Conservation (phyloP, 2,113 vertebrate species). For the Rallus limicola region DNA sequence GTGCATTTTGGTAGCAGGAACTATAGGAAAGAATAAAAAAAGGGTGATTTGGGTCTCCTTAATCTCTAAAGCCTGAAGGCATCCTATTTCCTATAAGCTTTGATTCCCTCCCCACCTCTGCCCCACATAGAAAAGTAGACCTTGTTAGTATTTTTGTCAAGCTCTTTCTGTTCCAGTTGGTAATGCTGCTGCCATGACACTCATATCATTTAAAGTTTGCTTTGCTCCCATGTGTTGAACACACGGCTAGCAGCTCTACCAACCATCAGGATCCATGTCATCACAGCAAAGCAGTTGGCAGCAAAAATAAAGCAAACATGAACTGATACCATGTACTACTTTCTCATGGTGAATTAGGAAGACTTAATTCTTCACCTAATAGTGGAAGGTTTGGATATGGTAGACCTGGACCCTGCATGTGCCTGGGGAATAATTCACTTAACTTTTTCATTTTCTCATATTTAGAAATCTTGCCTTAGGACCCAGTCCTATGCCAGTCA, state of each 20-base stretch:
- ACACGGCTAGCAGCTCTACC: constrained; percentile 12
- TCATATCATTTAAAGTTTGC: background rate
- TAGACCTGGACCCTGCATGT: background rate
- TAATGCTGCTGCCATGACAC: background rate
- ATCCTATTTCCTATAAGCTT: background rate
- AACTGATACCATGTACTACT: background rate
- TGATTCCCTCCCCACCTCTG: background rate
- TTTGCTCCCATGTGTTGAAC: constrained; percentile 20
- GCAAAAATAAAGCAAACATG: constrained; percentile 47
- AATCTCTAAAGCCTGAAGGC: background rate
- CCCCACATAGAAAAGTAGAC: background rate
- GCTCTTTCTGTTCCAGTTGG: background rate
- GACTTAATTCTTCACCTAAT: background rate
- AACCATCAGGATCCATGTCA: background rate
- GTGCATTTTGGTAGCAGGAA: background rate
- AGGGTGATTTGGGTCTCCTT: background rate
- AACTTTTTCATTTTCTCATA: background rate
- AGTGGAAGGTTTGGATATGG: background rate
- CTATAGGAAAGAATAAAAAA: background rate
- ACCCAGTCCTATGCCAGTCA: background rate
- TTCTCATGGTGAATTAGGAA: constrained; percentile 5
- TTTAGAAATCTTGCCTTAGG: background rate
- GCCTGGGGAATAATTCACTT: background rate
- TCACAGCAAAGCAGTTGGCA: background rate
- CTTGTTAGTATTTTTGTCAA: background rate